phyloP scores from a whole-genome alignment of 1,140 invertebrate species.

The Delia radicum region DNA sequence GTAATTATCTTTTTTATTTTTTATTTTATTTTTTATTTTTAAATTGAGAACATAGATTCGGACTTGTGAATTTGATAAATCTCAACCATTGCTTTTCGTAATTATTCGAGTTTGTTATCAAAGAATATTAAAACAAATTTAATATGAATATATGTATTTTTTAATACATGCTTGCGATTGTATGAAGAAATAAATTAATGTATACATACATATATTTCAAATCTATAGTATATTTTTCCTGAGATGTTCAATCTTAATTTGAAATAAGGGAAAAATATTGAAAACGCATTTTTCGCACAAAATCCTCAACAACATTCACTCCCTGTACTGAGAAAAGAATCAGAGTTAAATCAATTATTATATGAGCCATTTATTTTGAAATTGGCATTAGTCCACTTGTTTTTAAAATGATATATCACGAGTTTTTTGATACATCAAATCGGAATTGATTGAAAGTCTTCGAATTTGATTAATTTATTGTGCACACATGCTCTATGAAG shows the following conservation, averaged over 20 bases:
- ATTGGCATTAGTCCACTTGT: no score
- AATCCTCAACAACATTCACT: no score
- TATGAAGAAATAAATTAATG: not conserved
- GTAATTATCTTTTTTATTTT: not conserved
- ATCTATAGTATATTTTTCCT: not conserved
- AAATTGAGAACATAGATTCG: constrained; percentile 46
- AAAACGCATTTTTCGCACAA: no score
- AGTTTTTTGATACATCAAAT: no score
- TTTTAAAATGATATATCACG: no score
- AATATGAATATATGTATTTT: not conserved
- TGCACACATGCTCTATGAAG: no score
- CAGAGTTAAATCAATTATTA: no score
- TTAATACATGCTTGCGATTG: not conserved
- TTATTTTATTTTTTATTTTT: constrained; percentile 9
- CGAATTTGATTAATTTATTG: no score
- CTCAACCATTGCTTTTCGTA: not conserved
- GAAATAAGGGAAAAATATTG: no score
- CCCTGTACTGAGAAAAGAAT: no score
- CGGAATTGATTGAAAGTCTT: no score
- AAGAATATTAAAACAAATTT: not conserved
- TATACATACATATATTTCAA: not conserved
- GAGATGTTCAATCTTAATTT: not conserved
- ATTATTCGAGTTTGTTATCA: not conserved
- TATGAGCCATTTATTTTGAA: no score
- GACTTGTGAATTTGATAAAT: constrained; percentile 21